Conservation (phyloP, 2,888 invertebrate genomes). For the Eristalis arbustorum region DNA sequence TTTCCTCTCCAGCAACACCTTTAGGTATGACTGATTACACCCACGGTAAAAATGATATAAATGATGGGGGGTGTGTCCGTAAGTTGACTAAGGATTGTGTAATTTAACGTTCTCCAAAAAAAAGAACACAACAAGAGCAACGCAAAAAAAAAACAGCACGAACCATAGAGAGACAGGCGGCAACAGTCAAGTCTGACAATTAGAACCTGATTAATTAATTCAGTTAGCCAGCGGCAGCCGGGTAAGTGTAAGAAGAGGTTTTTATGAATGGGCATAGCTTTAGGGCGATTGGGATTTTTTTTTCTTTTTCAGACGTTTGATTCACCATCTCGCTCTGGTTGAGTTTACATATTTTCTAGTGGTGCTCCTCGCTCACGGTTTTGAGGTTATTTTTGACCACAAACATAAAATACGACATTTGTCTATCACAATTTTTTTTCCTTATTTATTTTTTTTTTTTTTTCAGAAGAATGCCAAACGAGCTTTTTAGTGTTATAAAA, state of each 20-base stretch:
- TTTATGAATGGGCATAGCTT: conserved; percentile 40
- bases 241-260: background rate
- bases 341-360: background rate
- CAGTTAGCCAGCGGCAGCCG: conserved; percentile 8
- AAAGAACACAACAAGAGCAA: background rate
- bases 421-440: conserved; percentile 3
- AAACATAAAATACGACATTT: conserved; percentile 20
- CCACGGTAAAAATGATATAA: conserved; percentile 26
- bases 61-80: conserved; percentile 43
- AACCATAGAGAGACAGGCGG: background rate
- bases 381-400: conserved; percentile 3
- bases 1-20: background rate
- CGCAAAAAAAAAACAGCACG: background rate
- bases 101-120: conserved; percentile 25
- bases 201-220: conserved; percentile 63
- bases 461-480: background rate
- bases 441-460: background rate
- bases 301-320: background rate
- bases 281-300: conserved; percentile 6
- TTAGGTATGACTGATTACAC: conserved; percentile 48
- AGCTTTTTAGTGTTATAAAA: conserved; percentile 31
- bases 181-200: conserved; percentile 26
- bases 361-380: background rate
- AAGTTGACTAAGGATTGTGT: conserved; percentile 27
- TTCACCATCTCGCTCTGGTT: background rate